A percentile compares a stretch with the other conserved stretches of the same genome.
Conservation (phyloP, 2,113 vertebrate species). For the Casuarius casuarius region DNA sequence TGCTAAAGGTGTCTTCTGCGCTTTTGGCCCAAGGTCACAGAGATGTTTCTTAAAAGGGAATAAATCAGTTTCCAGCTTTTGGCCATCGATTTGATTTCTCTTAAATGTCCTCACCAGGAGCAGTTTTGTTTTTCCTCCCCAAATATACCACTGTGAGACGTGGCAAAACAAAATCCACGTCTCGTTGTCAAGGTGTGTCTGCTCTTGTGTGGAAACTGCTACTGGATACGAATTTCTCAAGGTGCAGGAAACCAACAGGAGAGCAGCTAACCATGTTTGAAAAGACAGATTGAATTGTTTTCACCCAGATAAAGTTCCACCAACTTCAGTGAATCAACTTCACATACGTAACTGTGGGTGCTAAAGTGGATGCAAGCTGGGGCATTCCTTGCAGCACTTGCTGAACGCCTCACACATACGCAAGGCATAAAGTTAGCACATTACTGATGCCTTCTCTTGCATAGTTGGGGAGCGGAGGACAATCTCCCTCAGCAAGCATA, state of each 20-base stretch:
- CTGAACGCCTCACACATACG: fast-evolving
- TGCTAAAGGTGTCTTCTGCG: conserved; percentile 14
- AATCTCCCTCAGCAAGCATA: neutral
- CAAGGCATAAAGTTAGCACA: neutral
- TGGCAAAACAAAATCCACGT: neutral
- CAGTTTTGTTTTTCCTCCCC: neutral
- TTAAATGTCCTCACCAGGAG: neutral
- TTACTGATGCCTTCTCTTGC: neutral
- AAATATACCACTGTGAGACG: neutral
- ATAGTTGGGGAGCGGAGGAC: neutral
- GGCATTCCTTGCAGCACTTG: neutral
- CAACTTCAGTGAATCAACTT: neutral
- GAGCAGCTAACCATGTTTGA: neutral
- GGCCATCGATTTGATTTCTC: neutral
- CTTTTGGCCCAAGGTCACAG: neutral
- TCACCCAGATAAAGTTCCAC: neutral
- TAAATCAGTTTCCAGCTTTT: neutral
- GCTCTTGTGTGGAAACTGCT: neutral
- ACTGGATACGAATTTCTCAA: neutral
- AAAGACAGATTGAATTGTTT: neutral
- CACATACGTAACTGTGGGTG: neutral
- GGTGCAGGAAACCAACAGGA: neutral
- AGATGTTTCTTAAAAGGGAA: neutral
- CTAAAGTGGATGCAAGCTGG: fast-evolving
- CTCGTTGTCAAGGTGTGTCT: neutral